These are phyloP conservation scores for Amblyraja radiata DNA, from an alignment of 2,797 vertebrate genomes.

Conservation along the genomic window DNA sequence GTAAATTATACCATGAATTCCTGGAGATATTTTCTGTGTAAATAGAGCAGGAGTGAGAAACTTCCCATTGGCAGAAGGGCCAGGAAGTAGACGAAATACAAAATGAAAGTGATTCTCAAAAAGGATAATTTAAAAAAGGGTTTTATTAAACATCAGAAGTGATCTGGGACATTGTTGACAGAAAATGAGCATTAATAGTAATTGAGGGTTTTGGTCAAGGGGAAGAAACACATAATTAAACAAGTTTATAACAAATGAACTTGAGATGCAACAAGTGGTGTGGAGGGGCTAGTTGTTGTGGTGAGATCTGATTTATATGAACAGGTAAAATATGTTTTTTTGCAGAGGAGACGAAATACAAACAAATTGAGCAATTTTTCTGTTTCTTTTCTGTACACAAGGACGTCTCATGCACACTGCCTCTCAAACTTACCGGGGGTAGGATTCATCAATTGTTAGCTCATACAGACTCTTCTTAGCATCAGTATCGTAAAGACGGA, in stretches of 20 bases:
- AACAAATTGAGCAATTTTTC: background rate
- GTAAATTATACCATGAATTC: background rate
- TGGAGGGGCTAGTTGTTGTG: no score
- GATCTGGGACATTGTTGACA: background rate
- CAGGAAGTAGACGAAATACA: no score
- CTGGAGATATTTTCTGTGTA: background rate
- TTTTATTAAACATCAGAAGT: no score
- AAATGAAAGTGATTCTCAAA: no score
- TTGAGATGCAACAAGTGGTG: background rate
- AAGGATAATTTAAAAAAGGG: background rate
- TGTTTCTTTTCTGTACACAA: background rate
- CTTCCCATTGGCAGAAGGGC: no score
- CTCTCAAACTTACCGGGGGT: slow-evolving; percentile 69
- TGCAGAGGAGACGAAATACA: background rate
- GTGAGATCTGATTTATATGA: background rate
- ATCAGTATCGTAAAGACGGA: slow-evolving; percentile 91
- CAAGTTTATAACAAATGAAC: background rate
- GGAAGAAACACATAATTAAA: background rate
- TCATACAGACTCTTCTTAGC: slow-evolving; percentile 96
- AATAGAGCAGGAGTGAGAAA: no score
- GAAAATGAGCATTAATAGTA: background rate
- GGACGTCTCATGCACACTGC: background rate
- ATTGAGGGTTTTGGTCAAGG: background rate
- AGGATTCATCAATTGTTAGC: slow-evolving; percentile 80
- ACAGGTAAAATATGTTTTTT: background rate